These are phyloP conservation scores for Drosophila koepferae DNA, from an alignment of 2,888 invertebrate species.

Conservation along the genomic window DNA sequence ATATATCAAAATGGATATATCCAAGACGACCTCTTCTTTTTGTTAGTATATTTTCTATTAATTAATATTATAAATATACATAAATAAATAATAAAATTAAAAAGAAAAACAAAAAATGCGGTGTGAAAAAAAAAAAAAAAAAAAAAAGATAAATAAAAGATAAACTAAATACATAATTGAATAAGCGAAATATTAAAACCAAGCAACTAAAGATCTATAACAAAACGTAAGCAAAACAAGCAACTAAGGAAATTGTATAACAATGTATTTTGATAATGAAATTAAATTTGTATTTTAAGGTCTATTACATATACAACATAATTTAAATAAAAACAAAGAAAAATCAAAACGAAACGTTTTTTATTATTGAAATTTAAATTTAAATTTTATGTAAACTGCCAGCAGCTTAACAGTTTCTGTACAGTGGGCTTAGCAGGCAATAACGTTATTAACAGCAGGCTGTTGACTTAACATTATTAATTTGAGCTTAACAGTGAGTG, in stretches of 20 bases:
- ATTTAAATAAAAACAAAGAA: slow-evolving; percentile 65
- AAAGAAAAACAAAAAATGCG: slow-evolving; percentile 25
- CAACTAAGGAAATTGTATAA: slow-evolving; percentile 77
- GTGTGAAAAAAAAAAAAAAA: slow-evolving; percentile 46
- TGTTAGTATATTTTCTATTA: slow-evolving; percentile 77
- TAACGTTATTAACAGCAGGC: not conserved
- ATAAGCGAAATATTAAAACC: slow-evolving; percentile 36
- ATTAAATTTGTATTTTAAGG: slow-evolving; percentile 78
- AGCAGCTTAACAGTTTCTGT: not conserved
- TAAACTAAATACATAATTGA: slow-evolving; percentile 56
- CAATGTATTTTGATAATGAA: slow-evolving; percentile 80
- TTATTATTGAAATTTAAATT: not conserved
- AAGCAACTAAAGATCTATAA: slow-evolving; percentile 61
- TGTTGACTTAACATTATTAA: slow-evolving; percentile 1
- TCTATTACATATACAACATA: slow-evolving; percentile 73
- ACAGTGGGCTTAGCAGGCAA: not conserved
- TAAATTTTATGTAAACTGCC: too few species aligned
- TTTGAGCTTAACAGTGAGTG: slow-evolving; percentile 4
- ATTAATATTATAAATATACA: slow-evolving; percentile 68
- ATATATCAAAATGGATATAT: slow-evolving; percentile 53
- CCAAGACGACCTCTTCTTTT: slow-evolving; percentile 75
- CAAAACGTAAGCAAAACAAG: slow-evolving; percentile 46
- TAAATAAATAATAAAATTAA: slow-evolving; percentile 26
- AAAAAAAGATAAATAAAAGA: slow-evolving; percentile 13
- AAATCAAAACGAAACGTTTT: not conserved